phyloP scores from a whole-genome alignment of 1,140 invertebrate genomes.

The Diorhabda carinulata region DNA sequence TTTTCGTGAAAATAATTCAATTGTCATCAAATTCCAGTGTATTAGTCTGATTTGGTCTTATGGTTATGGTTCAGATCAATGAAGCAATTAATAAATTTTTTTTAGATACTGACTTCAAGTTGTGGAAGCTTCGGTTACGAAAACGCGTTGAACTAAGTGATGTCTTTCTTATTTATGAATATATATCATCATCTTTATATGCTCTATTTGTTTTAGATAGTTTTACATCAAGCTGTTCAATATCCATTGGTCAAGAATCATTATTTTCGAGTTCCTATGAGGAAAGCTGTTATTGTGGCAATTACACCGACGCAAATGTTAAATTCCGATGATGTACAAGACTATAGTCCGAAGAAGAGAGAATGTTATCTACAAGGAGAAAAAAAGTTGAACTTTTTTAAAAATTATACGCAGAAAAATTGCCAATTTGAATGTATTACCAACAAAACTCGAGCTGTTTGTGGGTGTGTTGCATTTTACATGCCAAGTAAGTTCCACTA shows the following conservation, averaged over 20 bases:
- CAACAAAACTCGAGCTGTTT: slow-evolving; percentile 63
- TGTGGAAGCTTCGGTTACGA: no score
- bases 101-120: no score
- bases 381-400: slow-evolving; percentile 51
- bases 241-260: slow-evolving; percentile 35
- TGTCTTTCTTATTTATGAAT: no score
- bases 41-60: no score
- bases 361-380: slow-evolving; percentile 64
- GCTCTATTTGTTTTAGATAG: slow-evolving; percentile 21
- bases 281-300: slow-evolving; percentile 52
- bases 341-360: slow-evolving; percentile 50
- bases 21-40: no score
- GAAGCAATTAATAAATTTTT: no score
- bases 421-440: slow-evolving; percentile 69
- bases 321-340: slow-evolving; percentile 49
- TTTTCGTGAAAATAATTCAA: no score
- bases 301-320: slow-evolving; percentile 55
- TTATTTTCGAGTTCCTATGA: slow-evolving; percentile 53
- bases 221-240: slow-evolving; percentile 26
- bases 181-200: no score
- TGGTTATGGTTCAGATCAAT: no score
- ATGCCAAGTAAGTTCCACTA: slow-evolving; percentile 56
- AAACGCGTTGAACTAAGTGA: no score
- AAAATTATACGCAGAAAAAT: slow-evolving; percentile 53
- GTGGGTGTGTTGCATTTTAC: slow-evolving; percentile 58